phyloP scores from a whole-genome alignment of 2,797 vertebrate species.

The Melanogrammus aeglefinus region DNA sequence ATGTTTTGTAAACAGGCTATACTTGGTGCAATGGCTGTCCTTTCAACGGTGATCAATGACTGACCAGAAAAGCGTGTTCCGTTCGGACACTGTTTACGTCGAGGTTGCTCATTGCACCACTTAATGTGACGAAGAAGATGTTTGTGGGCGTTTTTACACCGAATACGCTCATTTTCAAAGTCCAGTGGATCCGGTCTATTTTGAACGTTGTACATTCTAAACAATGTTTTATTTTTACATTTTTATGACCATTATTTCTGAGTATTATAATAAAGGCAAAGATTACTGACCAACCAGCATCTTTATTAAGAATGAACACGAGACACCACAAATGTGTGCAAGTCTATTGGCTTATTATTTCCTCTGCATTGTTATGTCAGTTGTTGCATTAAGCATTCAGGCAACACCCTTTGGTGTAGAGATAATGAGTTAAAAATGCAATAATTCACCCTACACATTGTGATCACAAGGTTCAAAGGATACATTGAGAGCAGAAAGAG shows the following conservation, averaged over 20 bases:
- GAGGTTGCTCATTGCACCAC: neutral
- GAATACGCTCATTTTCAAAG: neutral
- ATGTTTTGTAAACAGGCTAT: neutral
- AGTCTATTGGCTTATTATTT: neutral
- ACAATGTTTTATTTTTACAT: constrained; percentile 2
- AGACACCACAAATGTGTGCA: neutral
- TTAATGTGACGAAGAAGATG: too few species aligned
- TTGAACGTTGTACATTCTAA: neutral
- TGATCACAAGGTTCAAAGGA: neutral
- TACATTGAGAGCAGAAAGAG: neutral
- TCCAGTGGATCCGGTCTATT: neutral
- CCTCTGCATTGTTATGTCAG: neutral
- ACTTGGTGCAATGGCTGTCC: neutral
- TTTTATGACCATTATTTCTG: neutral
- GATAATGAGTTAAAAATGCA: neutral
- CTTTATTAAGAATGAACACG: neutral
- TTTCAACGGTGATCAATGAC: neutral
- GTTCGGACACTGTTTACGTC: neutral
- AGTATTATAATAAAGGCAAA: neutral
- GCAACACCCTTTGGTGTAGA: neutral
- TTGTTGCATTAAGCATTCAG: neutral
- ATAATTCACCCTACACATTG: neutral
- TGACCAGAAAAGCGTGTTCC: neutral
- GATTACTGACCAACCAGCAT: neutral
- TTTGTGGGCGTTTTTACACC: neutral